Conservation (phyloP, 2,113 vertebrate species). For the Hydrolagus affinis region DNA sequence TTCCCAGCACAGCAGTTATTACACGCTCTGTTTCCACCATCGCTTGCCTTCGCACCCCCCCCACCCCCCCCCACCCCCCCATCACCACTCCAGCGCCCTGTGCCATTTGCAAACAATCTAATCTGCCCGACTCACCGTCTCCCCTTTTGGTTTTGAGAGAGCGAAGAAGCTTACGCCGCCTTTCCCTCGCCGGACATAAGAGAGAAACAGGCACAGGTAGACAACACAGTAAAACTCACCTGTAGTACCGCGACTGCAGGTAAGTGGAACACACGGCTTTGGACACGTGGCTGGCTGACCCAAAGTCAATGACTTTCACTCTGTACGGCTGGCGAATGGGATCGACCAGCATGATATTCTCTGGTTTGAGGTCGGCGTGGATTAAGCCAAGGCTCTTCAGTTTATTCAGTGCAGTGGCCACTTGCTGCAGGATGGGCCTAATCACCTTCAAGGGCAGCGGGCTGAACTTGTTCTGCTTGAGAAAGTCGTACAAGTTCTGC, state of each 20-base stretch:
- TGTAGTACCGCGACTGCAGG: conserved; percentile 97
- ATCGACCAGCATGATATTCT: conserved; percentile 99
- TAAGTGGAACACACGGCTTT: conserved; percentile 98
- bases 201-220: background rate
- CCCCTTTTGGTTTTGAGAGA: too few species aligned
- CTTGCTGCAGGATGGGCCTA: conserved; percentile 93
- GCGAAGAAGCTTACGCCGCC: conserved; percentile 30
- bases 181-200: too few species aligned
- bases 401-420: conserved; percentile 95
- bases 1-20: too few species aligned
- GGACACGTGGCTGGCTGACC: conserved; percentile 95
- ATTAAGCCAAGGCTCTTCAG: conserved; percentile 96
- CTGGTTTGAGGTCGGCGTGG: conserved; percentile 96
- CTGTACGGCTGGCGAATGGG: conserved; percentile 90
- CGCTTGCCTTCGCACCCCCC: too few species aligned
- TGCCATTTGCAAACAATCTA: background rate
- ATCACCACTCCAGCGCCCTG: too few species aligned
- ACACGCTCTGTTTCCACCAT: too few species aligned
- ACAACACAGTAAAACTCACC: conserved; percentile 61
- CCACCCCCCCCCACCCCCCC: too few species aligned
- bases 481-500: conserved; percentile 95
- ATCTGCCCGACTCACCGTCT: background rate
- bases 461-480: conserved; percentile 98
- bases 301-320: conserved; percentile 98
- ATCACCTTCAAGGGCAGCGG: conserved; percentile 95